Percentiles rank a stretch among this genome's conserved stretches.
Evolutionary conservation across 1,140 invertebrate species (phyloP).

Genomic region (Microplitis mediator): DNA sequence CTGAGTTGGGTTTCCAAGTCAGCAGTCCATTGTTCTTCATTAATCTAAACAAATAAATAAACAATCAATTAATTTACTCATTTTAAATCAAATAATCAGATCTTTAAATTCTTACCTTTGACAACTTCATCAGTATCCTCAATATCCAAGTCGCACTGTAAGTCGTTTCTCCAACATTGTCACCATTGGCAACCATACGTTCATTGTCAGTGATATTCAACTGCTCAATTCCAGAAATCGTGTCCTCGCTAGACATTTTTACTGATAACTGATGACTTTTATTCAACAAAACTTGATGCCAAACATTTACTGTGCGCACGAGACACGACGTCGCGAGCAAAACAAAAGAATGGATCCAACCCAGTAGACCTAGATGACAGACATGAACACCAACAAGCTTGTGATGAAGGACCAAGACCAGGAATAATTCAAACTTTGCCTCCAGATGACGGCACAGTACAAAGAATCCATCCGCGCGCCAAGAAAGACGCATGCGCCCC

Average conservation of each 20-base stretch:
- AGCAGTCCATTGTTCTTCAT: constrained; percentile 61
- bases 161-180: constrained; percentile 75
- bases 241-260: background rate
- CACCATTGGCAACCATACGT: constrained; percentile 67
- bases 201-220: constrained; percentile 58
- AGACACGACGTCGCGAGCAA: too few species aligned
- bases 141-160: constrained; percentile 78
- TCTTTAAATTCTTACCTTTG: constrained; percentile 39
- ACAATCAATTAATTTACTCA: background rate
- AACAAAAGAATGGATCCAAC: too few species aligned
- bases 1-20: constrained; percentile 73
- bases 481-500: too few species aligned
- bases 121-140: constrained; percentile 65
- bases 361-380: too few species aligned
- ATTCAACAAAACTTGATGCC: too few species aligned
- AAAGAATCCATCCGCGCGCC: too few species aligned
- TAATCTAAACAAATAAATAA: constrained; percentile 37
- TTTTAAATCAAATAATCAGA: background rate
- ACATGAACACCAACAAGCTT: too few species aligned
- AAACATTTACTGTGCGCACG: too few species aligned
- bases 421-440: background rate
- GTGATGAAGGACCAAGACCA: too few species aligned
- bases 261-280: too few species aligned
- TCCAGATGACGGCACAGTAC: too few species aligned
- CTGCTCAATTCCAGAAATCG: constrained; percentile 35